A percentile compares a stretch with the other conserved stretches of the same genome.
These are phyloP conservation scores for Corythaeola cristata DNA, from an alignment of 2,113 vertebrate species.

Conservation along the genomic window DNA sequence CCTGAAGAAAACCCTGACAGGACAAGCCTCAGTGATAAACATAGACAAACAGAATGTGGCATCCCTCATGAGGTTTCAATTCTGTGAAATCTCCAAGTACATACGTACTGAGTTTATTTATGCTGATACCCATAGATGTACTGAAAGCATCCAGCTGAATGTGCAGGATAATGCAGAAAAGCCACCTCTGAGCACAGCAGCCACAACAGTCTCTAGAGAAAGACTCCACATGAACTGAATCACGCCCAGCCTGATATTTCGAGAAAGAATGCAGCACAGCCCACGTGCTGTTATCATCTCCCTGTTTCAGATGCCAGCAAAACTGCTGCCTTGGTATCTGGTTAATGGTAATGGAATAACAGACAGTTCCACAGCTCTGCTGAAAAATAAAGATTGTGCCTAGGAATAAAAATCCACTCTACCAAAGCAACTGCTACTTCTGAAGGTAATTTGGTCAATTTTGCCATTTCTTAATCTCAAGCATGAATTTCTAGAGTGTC, in stretches of 20 bases:
- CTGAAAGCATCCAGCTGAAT: background rate
- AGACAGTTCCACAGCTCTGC: background rate
- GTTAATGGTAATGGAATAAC: background rate
- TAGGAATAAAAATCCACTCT: background rate
- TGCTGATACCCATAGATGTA: background rate
- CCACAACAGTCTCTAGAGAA: background rate
- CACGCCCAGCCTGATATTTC: background rate
- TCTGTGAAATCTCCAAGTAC: background rate
- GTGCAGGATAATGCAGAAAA: background rate
- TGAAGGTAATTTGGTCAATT: background rate
- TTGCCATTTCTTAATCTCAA: accelerated
- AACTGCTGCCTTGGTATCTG: background rate
- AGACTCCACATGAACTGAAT: background rate
- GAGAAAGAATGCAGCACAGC: background rate
- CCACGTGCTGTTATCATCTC: accelerated
- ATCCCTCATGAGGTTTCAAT: background rate
- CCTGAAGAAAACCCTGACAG: background rate
- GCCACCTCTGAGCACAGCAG: background rate
- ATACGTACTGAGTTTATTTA: accelerated
- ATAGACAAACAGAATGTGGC: background rate
- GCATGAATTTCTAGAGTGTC: background rate
- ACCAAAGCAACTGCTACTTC: background rate
- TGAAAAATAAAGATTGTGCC: background rate
- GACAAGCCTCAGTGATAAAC: background rate
- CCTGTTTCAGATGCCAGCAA: background rate